These are phyloP conservation scores for Ciona savignyi DNA, from an alignment of 23 tunicate species.

Conservation along the genomic window DNA sequence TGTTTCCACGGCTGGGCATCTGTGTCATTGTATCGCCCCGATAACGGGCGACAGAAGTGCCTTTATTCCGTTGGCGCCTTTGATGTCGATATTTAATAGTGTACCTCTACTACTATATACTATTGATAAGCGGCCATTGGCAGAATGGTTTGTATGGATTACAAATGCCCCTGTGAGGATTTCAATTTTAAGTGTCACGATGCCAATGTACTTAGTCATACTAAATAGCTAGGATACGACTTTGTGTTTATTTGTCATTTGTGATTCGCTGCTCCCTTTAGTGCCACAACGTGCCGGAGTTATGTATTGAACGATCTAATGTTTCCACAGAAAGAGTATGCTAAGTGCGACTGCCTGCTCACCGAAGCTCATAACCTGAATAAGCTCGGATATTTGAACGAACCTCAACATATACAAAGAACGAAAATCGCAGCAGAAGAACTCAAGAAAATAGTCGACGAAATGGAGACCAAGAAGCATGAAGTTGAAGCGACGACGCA, in stretches of 20 bases:
- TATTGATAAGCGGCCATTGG: neutral
- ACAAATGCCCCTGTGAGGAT: neutral
- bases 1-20: neutral
- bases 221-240: no score
- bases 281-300: no score
- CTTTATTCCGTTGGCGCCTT: neutral
- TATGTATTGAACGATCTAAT: no score
- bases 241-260: no score
- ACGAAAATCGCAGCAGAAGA: constrained; percentile 31
- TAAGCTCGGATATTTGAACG: constrained; percentile 40
- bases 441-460: constrained; percentile 29
- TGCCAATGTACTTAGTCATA: neutral
- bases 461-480: constrained; percentile 41
- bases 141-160: neutral
- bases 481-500: constrained; percentile 71
- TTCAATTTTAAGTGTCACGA: neutral
- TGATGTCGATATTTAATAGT: neutral
- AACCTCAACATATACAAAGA: constrained; percentile 19
- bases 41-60: neutral
- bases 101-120: neutral
- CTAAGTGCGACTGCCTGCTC: constrained; percentile 73
- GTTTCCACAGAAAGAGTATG: constrained; percentile 58
- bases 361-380: constrained; percentile 61
- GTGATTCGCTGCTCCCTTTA: no score
- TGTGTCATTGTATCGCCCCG: neutral